Percentiles rank a stretch among this genome's conserved stretches.
These are phyloP conservation scores for Hycleus phaleratus DNA, from an alignment of 1,140 invertebrate species.

Conservation along the genomic window DNA sequence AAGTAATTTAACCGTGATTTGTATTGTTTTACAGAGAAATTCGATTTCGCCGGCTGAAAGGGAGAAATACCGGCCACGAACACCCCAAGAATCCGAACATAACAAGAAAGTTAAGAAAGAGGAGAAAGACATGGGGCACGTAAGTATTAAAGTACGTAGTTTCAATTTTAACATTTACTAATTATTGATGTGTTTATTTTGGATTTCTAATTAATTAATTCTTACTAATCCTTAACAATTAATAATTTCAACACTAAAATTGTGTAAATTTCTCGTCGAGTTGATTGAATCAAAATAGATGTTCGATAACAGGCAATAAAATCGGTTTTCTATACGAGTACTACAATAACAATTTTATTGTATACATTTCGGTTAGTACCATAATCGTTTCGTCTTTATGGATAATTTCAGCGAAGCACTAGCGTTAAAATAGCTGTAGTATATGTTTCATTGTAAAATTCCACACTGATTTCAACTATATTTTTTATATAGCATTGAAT, in stretches of 20 bases:
- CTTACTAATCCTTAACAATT: too few species aligned
- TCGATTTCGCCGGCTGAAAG: slow-evolving; percentile 86
- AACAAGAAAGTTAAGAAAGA: slow-evolving; percentile 69
- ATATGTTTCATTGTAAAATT: too few species aligned
- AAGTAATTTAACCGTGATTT: background rate
- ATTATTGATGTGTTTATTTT: background rate
- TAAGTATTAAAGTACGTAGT: slow-evolving; percentile 52
- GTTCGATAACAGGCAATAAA: too few species aligned
- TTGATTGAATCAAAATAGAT: too few species aligned
- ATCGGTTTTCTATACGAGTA: background rate
- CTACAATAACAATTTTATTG: too few species aligned
- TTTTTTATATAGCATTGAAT: too few species aligned
- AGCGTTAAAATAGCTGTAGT: too few species aligned
- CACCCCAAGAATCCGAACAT: slow-evolving; percentile 57
- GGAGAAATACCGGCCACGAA: slow-evolving; percentile 73
- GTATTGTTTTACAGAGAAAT: slow-evolving; percentile 47
- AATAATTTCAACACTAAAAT: background rate
- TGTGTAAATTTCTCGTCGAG: too few species aligned
- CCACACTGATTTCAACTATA: too few species aligned
- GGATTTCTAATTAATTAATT: background rate
- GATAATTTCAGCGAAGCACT: too few species aligned
- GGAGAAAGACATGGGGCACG: slow-evolving; percentile 75
- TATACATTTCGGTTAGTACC: too few species aligned
- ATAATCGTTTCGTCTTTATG: too few species aligned
- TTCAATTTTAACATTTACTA: slow-evolving; percentile 15